These are phyloP conservation scores for Catharus ustulatus DNA, from an alignment of 2,797 vertebrate species.

Conservation along the genomic window DNA sequence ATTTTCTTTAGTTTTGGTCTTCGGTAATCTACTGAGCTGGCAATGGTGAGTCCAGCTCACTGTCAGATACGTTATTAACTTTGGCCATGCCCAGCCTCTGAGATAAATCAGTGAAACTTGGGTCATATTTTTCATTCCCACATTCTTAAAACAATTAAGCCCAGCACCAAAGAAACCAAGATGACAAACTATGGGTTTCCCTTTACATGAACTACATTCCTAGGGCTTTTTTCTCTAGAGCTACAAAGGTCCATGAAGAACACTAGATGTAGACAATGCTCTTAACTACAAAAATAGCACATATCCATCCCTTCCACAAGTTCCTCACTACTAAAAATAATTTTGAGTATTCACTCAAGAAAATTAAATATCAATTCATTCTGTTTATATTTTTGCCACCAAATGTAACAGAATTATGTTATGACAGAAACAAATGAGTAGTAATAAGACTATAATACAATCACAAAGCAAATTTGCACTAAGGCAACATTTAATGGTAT, in stretches of 20 bases:
- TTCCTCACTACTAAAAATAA: slow-evolving; percentile 7
- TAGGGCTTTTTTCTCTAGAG: not conserved
- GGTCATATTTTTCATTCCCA: slow-evolving; percentile 39
- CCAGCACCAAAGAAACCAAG: slow-evolving; percentile 8
- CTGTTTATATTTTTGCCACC: not conserved
- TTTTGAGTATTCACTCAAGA: slow-evolving; percentile 26
- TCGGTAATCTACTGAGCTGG: slow-evolving; percentile 25
- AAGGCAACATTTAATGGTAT: not conserved
- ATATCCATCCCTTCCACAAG: not conserved
- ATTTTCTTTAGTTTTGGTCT: slow-evolving; percentile 28
- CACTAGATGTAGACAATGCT: not conserved
- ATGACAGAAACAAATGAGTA: not conserved
- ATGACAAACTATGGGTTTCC: not conserved
- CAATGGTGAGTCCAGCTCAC: slow-evolving; percentile 43
- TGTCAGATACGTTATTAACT: slow-evolving; percentile 53
- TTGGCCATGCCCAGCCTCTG: slow-evolving; percentile 19
- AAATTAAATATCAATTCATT: slow-evolving; percentile 37
- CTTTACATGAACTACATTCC: not conserved
- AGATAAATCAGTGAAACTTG: slow-evolving; percentile 41
- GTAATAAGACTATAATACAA: slow-evolving; percentile 1
- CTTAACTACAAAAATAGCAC: not conserved
- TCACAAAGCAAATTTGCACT: slow-evolving; percentile 8
- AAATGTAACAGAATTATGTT: slow-evolving; percentile 4
- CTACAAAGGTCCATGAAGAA: not conserved
- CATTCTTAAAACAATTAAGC: slow-evolving; percentile 15